Percentiles rank a stretch among this genome's conserved stretches.
Conservation (phyloP, 2,797 vertebrate genomes). For the Lepilemur ruficaudatus region DNA sequence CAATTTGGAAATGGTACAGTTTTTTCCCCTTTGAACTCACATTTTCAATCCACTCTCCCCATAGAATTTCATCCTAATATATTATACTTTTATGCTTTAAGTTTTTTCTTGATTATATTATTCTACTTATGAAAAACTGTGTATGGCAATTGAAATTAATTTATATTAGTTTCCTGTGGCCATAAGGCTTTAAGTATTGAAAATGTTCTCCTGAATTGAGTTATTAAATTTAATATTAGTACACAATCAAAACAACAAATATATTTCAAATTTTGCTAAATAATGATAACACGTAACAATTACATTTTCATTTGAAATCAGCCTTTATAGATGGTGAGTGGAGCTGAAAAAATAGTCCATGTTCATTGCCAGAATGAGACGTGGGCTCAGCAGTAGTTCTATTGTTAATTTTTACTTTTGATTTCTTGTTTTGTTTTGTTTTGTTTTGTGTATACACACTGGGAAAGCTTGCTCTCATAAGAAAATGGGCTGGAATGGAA, state of each 20-base stretch:
- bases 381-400: background rate
- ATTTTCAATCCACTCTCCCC: background rate
- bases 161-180: background rate
- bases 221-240: background rate
- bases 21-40: background rate
- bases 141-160: background rate
- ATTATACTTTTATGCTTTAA: background rate
- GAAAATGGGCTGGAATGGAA: background rate
- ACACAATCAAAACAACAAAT: background rate
- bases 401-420: background rate
- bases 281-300: background rate
- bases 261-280: background rate
- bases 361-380: background rate
- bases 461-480: background rate
- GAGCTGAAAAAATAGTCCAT: background rate
- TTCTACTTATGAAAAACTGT: slow-evolving; percentile 5
- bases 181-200: background rate
- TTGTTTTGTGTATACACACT: background rate
- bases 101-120: background rate
- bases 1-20: background rate
- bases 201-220: background rate
- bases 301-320: background rate
- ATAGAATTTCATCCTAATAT: background rate
- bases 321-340: background rate
- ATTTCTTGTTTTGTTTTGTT: background rate